phyloP scores from a whole-genome alignment of 2,797 vertebrate species.

The Platyrinchus mystaceus region DNA sequence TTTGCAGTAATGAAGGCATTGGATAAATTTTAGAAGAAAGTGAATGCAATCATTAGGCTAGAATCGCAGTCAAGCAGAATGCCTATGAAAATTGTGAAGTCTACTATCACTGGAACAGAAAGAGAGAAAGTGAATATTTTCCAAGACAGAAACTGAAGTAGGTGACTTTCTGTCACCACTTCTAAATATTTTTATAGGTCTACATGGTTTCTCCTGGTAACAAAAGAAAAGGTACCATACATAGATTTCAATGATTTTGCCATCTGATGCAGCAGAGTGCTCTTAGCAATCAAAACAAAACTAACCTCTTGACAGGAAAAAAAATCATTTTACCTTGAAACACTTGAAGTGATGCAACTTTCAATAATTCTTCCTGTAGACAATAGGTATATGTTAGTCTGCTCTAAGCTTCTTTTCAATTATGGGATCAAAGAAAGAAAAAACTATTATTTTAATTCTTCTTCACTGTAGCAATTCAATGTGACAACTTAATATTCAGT shows the following conservation, averaged over 20 bases:
- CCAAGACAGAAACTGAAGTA: neutral
- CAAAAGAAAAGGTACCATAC: neutral
- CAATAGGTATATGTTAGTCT: neutral
- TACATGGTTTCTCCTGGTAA: neutral
- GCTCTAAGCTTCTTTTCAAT: neutral
- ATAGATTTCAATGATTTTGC: neutral
- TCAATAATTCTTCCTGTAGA: neutral
- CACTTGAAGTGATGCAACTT: neutral
- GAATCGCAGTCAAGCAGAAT: neutral
- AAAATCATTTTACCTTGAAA: neutral
- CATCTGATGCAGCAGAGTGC: neutral
- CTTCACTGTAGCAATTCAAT: neutral
- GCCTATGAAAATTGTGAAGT: neutral
- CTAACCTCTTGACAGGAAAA: neutral
- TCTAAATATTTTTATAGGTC: neutral
- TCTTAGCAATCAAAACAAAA: neutral
- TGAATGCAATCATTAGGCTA: neutral
- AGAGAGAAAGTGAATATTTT: neutral
- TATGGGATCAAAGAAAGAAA: neutral
- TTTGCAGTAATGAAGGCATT: neutral
- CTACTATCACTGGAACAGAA: neutral
- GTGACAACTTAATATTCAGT: neutral
- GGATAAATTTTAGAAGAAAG: neutral
- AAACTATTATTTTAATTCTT: neutral
- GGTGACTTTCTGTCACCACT: neutral